Base-by-base conservation (phyloP, 2,113 vertebrate species). In the Haemorhous mexicanus region DNA sequence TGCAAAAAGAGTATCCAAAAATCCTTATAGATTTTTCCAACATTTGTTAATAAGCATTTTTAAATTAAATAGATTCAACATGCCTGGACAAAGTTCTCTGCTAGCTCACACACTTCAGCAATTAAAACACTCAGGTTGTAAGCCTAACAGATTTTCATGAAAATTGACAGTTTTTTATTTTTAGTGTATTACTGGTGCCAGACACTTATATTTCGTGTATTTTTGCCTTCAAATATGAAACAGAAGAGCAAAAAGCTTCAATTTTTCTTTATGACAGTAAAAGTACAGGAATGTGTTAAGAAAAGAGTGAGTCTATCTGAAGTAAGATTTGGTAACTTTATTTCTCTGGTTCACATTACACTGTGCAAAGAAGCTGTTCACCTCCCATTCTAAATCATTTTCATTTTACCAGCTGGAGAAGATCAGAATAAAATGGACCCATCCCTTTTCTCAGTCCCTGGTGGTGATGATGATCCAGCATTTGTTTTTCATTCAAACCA, bases 331-430 rank as follows among this genome's bases (percentile, higher is more conserved):
- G 73, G 82, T 94, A 43, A 87, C 79, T 89, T 67, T 66, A 87
- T 93, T 92, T 93, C 80, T 94, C 80, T 95, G 90, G 62, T 95
- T 97, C 74, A 49, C 52, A 43, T 92, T 82, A 83, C 61, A 55
- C 35, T 89, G 52, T 89, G 87, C 85, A 94, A 87, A 95, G 92
- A 94, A 89, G 76, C 66, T 83, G 52, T 93, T 94, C 83, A 73
- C 66, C 94, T 93, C 93, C 94, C 75, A 63, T 79, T 94, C 73
- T 95, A 93, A 92, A 95, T 97, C 75, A 92, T 95, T 94, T 88
- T 96, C 76, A 33, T 89, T 91, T 92, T 94, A 85, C 77, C 94
- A 96, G 95, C 89, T 96, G 96, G 89, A 93, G 84, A 76, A 90
- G 61, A 95, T 96, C 96, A 96, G 84, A 79, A 79, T 93, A 85